phyloP scores from a whole-genome alignment of 2,113 vertebrate genomes.

The Leiothrix lutea region DNA sequence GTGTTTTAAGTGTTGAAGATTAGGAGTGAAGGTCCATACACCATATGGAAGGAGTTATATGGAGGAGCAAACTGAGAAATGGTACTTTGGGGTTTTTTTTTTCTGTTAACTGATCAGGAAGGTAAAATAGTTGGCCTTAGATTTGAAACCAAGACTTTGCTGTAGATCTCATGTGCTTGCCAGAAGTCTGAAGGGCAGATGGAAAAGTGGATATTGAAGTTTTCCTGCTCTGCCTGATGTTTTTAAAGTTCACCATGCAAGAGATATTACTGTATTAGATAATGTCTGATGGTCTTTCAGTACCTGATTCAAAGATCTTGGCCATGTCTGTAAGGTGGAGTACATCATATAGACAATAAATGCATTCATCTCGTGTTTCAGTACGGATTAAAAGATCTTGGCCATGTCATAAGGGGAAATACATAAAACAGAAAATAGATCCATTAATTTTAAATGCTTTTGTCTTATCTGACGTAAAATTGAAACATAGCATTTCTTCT shows the following conservation, averaged over 20 bases:
- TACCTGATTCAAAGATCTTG: not conserved
- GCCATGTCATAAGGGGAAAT: not conserved
- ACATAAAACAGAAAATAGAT: not conserved
- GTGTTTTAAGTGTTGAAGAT: slow-evolving; percentile 36
- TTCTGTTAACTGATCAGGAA: not conserved
- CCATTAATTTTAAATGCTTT: not conserved
- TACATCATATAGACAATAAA: not conserved
- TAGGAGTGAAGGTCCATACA: not conserved
- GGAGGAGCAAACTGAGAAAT: slow-evolving; percentile 8
- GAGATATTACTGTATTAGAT: not conserved
- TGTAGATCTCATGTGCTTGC: slow-evolving; percentile 41
- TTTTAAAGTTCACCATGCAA: not conserved
- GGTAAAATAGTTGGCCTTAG: slow-evolving; percentile 13
- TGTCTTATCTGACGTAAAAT: not conserved
- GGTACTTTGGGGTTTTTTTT: not conserved
- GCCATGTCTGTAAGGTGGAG: not conserved
- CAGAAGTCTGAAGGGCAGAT: slow-evolving; percentile 47
- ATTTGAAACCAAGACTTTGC: slow-evolving; percentile 10
- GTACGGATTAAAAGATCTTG: not conserved
- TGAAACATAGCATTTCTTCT: not conserved
- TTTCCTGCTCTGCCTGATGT: slow-evolving; percentile 10
- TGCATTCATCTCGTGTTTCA: not conserved
- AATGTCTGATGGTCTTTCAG: not conserved
- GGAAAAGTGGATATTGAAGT: slow-evolving; percentile 47
- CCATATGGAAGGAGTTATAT: slow-evolving; percentile 14